Conservation (phyloP, 2,888 invertebrate species). For the Andrena minutula region DNA sequence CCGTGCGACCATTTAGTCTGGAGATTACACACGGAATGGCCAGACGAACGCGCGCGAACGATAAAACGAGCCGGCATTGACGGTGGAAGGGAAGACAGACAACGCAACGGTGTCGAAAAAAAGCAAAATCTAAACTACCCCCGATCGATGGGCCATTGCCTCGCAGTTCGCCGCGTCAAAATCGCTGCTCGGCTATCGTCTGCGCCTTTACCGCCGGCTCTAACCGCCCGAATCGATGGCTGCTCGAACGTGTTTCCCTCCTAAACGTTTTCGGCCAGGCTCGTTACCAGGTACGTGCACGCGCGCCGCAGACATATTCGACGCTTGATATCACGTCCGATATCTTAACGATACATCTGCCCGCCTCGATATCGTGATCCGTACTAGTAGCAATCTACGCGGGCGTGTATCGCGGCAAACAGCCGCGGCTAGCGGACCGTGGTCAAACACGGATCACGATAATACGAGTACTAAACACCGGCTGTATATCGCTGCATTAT, state of each 20-base stretch:
- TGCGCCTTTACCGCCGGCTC: conserved; percentile 11
- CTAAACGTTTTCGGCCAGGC: conserved; percentile 37
- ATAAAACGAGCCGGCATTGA: conserved; percentile 7
- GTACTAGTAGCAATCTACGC: conserved; percentile 59
- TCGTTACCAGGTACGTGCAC: conserved; percentile 61
- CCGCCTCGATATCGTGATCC: conserved; percentile 74
- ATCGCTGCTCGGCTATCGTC: conserved; percentile 35
- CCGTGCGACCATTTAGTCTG: not conserved
- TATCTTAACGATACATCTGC: conserved; percentile 81
- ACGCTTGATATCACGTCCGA: conserved; percentile 74
- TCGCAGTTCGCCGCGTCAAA: conserved; percentile 34
- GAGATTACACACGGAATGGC: conserved; percentile 7
- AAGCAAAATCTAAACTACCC: not conserved
- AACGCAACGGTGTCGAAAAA: not conserved
- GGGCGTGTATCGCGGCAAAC: conserved; percentile 72
- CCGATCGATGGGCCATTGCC: conserved; percentile 21
- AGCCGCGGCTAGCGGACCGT: conserved; percentile 72
- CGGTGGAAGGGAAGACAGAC: conserved; percentile 12
- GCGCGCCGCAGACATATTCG: conserved; percentile 58
- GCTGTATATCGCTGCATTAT: conserved; percentile 79
- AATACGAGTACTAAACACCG: conserved; percentile 80
- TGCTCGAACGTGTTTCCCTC: conserved; percentile 25
- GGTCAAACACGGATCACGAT: conserved; percentile 78
- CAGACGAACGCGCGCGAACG: not conserved
- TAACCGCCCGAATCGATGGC: conserved; percentile 26